Evolutionary conservation across 2,888 invertebrate species (phyloP).

Genomic region (Poecilobothrus nobilitatus): DNA sequence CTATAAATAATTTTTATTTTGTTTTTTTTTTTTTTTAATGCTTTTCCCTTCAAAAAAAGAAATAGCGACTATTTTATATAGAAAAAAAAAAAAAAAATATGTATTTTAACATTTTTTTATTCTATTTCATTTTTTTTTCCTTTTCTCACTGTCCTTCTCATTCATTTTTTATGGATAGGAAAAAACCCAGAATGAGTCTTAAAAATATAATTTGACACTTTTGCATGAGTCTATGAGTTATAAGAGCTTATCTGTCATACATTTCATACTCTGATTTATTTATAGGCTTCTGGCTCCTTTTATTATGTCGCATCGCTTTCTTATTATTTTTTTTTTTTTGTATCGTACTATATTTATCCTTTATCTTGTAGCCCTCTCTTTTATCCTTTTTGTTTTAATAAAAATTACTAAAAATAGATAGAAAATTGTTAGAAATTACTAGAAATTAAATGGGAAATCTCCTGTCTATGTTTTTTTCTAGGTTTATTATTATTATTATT

Average conservation of each 20-base stretch:
- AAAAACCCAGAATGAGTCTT: background rate
- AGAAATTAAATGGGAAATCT: too few species aligned
- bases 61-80: background rate
- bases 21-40: background rate
- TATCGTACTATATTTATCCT: background rate
- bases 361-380: too few species aligned
- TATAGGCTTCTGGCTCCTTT: background rate
- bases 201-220: slow-evolving; percentile 1
- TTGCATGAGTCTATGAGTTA: background rate
- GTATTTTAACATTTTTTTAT: background rate
- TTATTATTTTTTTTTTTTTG: background rate
- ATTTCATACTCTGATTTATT: background rate
- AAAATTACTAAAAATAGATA: too few species aligned
- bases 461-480: too few species aligned
- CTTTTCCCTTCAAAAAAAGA: background rate
- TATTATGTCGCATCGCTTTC: background rate
- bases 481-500: too few species aligned
- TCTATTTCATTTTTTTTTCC: too few species aligned
- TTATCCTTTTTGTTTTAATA: too few species aligned
- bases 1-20: background rate
- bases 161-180: too few species aligned
- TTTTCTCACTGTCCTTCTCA: too few species aligned
- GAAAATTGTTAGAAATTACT: too few species aligned
- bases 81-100: background rate
- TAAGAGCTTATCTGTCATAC: background rate